Evolutionary conservation across 2,113 vertebrate species (phyloP).

Genomic region (Coregonus clupeaformis): DNA sequence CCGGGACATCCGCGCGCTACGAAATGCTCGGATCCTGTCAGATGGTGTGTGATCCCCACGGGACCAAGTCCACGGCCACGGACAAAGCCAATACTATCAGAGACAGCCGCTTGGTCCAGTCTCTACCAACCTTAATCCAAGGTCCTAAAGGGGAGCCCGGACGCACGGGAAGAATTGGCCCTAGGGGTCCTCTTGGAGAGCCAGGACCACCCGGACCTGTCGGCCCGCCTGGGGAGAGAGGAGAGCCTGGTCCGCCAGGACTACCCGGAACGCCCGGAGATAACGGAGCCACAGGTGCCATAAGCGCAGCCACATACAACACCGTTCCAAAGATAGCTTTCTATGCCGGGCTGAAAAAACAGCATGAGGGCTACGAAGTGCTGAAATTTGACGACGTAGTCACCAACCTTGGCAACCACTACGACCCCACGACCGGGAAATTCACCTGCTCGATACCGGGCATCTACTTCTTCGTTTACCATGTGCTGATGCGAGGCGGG

Average conservation of each 20-base stretch:
- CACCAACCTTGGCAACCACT: slow-evolving; percentile 80
- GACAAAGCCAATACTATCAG: slow-evolving; percentile 75
- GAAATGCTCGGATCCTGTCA: slow-evolving; percentile 96
- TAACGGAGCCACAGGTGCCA: slow-evolving; percentile 82
- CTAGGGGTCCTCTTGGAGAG: slow-evolving; percentile 83
- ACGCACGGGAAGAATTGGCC: slow-evolving; percentile 86
- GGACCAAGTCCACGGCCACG: slow-evolving; percentile 83
- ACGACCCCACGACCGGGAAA: slow-evolving; percentile 89
- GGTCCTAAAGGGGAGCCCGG: slow-evolving; percentile 90
- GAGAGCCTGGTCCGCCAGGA: slow-evolving; percentile 84
- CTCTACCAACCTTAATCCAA: slow-evolving; percentile 91
- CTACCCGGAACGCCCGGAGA: slow-evolving; percentile 81
- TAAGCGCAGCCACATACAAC: slow-evolving; percentile 95
- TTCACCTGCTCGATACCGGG: slow-evolving; percentile 96
- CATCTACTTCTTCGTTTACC: slow-evolving; percentile 97
- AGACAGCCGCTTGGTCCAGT: slow-evolving; percentile 88
- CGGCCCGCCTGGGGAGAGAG: slow-evolving; percentile 86
- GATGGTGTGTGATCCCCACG: slow-evolving; percentile 96
- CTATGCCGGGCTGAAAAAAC: slow-evolving; percentile 60
- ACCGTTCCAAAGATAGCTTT: slow-evolving; percentile 95
- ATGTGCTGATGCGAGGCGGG: slow-evolving; percentile 91
- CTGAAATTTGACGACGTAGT: no score
- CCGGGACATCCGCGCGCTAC: slow-evolving; percentile 87
- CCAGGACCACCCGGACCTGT: slow-evolving; percentile 87
- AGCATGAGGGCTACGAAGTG: slow-evolving; percentile 77